These are phyloP conservation scores for Tapirus indicus DNA, from an alignment of 2,797 vertebrate genomes.

Conservation along the genomic window DNA sequence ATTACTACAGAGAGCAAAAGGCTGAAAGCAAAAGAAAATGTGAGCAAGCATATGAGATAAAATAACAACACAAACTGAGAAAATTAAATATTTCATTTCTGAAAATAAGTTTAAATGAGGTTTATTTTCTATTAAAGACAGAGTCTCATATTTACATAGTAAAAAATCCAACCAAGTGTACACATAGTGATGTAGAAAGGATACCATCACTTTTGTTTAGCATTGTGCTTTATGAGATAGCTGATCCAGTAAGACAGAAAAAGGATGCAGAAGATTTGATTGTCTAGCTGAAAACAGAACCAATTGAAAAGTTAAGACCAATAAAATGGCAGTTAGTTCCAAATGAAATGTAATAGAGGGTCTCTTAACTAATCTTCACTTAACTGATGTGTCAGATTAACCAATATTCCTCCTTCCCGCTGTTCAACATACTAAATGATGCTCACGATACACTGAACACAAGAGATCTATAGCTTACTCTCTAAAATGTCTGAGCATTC, in stretches of 20 bases:
- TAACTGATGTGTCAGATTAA: too few relatives aligned
- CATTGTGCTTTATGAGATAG: background rate
- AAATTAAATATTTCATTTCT: background rate
- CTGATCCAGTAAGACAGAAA: background rate
- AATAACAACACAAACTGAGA: background rate
- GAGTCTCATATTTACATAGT: background rate
- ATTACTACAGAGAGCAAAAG: background rate
- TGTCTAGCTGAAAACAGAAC: background rate
- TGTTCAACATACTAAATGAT: background rate
- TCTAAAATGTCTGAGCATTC: background rate
- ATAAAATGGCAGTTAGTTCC: background rate
- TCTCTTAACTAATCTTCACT: background rate
- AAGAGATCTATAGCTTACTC: background rate
- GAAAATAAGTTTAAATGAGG: background rate
- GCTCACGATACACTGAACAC: accelerated
- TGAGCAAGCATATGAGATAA: background rate
- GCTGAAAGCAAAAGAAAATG: background rate
- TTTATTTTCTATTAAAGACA: background rate
- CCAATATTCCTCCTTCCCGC: background rate
- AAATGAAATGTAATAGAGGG: background rate
- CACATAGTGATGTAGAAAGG: background rate
- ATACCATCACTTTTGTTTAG: background rate
- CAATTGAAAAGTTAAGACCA: background rate
- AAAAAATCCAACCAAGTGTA: background rate
- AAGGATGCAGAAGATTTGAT: background rate